Evolutionary conservation across 2,797 vertebrate genomes (phyloP), one percentile per base, ranked within the genome.

Genomic region (Naso thynnoides): DNA sequence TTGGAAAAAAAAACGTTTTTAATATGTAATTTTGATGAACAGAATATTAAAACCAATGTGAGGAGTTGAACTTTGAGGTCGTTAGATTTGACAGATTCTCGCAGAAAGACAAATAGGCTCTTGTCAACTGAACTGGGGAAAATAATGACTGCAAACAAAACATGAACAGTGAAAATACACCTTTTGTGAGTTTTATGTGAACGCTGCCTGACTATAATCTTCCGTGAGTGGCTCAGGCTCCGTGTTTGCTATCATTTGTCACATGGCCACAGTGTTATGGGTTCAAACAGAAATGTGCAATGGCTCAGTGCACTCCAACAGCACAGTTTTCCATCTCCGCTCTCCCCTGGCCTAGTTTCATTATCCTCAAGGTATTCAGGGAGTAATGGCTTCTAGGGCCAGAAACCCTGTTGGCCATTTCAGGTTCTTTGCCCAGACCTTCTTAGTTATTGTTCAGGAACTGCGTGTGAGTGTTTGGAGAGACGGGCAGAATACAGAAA

Each of bases 321-420:
- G 86, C 80, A 81, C 82, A 73, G 80, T 84, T 87, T 85, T 86
- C 86, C 87, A 86, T 87, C 89, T 57, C 85, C 60, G 5, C 87
- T 87, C 84, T 83, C 71, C 84, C 50, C 72, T 54, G 81, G 73
- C 87, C 86, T 84, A 83, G 33, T 89, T 88, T 89, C 84, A 91
- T 92, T 93, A 91, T 92, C 83, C 84, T 84, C 84, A 66, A 86
- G 91, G 88, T 93, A 92, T 93, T 93, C 91, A 90, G 81, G 82
- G 63, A 89, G 84, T 86, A 91, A 93, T 85, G 79, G 84, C 81
- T 89, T 86, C 85, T 72, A 65, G 85, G 87, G 82, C 87, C 81
- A 78, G 65, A 86, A 73, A 89, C 83, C 82, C 79, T 80, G 73
- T 65, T 73, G 88, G 84, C 74, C 86, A 83, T 89, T 91, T 92